These are phyloP conservation scores for Scaptomyza caliginosa DNA, from an alignment of 2,888 invertebrate genomes.

Conservation along the genomic window DNA sequence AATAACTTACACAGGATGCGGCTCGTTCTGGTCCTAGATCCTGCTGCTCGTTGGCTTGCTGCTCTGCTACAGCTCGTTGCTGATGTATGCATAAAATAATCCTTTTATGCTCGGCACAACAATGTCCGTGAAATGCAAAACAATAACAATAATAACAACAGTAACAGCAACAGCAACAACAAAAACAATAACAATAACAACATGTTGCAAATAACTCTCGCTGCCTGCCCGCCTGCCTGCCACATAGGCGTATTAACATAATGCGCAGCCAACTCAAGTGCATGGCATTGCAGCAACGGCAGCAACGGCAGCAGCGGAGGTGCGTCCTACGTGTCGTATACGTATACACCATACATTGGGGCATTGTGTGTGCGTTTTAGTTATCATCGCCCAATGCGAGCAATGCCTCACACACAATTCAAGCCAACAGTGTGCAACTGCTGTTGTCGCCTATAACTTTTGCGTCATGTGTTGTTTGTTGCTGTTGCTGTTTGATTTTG, in stretches of 20 bases:
- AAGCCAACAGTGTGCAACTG: constrained; percentile 46
- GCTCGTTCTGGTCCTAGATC: constrained; percentile 46
- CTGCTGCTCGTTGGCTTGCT: constrained; percentile 33
- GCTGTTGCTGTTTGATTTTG: constrained; percentile 60
- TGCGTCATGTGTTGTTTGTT: constrained; percentile 40
- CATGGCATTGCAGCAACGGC: constrained; percentile 19
- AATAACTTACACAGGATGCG: constrained; percentile 79
- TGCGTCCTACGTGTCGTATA: constrained; percentile 63
- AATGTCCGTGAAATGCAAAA: constrained; percentile 81
- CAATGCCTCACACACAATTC: constrained; percentile 12
- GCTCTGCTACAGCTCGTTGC: constrained; percentile 44
- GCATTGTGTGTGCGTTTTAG: constrained; percentile 48
- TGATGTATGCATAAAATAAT: constrained; percentile 80
- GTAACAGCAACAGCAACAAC: constrained; percentile 28
- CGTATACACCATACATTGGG: constrained; percentile 39
- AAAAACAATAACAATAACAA: constrained; percentile 46
- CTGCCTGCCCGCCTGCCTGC: constrained; percentile 1
- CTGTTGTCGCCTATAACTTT: constrained; percentile 62
- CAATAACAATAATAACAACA: constrained; percentile 74
- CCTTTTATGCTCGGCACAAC: constrained; percentile 78
- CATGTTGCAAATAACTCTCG: constrained; percentile 52
- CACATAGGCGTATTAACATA: constrained; percentile 74
- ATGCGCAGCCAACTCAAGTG: constrained; percentile 78
- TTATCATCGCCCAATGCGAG: constrained; percentile 19
- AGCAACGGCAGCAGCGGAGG: neutral